Conservation (phyloP, 2,113 vertebrate species). For the Silurus glanis region DNA sequence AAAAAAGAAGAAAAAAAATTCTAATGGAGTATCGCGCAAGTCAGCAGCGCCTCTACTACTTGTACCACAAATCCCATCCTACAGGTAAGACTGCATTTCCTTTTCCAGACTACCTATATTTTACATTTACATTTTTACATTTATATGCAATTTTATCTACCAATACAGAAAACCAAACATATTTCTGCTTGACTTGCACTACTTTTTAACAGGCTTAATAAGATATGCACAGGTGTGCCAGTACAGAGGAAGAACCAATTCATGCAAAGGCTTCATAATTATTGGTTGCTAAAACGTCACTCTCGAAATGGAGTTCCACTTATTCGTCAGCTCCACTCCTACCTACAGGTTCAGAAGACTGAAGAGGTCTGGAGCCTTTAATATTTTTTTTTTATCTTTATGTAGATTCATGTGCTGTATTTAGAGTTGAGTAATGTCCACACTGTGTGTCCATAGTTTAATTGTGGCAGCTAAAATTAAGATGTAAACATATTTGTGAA, state of each 20-base stretch:
- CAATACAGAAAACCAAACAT: background rate
- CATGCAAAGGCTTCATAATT: slow-evolving; percentile 96
- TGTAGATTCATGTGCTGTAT: background rate
- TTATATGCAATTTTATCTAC: background rate
- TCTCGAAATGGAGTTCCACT: slow-evolving; percentile 93
- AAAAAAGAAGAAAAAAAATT: slow-evolving; percentile 84
- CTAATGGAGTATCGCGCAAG: slow-evolving; percentile 65
- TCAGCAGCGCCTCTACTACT: slow-evolving; percentile 78
- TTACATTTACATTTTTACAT: background rate
- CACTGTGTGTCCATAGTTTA: background rate
- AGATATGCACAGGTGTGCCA: slow-evolving; percentile 91
- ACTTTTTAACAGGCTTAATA: slow-evolving; percentile 83
- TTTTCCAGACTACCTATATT: background rate
- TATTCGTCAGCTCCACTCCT: slow-evolving; percentile 91
- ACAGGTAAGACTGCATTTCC: slow-evolving; percentile 36
- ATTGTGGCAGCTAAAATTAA: background rate
- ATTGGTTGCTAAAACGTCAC: slow-evolving; percentile 96
- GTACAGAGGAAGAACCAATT: slow-evolving; percentile 97
- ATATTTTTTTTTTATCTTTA: background rate
- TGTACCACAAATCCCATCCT: slow-evolving; percentile 89
- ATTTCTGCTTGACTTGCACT: background rate
- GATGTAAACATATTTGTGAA: too few species aligned
- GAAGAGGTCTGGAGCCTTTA: slow-evolving; percentile 77
- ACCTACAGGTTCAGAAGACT: slow-evolving; percentile 85
- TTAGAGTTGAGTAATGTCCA: background rate